phyloP scores from a whole-genome alignment of 2,888 invertebrate genomes.

The Caenorhabditis parvicauda region DNA sequence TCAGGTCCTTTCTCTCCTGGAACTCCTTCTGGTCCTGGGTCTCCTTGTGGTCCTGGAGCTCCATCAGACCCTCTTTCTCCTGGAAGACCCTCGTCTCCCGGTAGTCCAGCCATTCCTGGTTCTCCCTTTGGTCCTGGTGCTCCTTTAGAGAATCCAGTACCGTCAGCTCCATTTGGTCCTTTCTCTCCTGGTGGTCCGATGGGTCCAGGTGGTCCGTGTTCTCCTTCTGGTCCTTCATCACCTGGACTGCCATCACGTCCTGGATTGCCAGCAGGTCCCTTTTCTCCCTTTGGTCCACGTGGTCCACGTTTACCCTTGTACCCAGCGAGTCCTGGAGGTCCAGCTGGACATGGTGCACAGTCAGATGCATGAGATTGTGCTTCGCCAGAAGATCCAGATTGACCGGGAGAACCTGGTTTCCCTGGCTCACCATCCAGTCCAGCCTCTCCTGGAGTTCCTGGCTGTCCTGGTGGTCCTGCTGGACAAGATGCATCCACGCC shows the following conservation, averaged over 20 bases:
- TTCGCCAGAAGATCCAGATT: conserved; percentile 12
- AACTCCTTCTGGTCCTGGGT: conserved; percentile 38
- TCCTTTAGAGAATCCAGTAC: conserved; percentile 49
- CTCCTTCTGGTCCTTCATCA: conserved; percentile 57
- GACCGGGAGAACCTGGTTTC: conserved; percentile 30
- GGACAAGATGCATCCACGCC: conserved; percentile 28
- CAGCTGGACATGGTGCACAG: conserved; percentile 54
- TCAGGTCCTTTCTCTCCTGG: conserved; percentile 45
- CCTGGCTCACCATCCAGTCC: conserved; percentile 38
- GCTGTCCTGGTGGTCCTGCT: conserved; percentile 44
- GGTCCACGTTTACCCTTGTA: conserved; percentile 58
- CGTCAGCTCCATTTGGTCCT: conserved; percentile 51
- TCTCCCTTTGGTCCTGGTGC: conserved; percentile 48
- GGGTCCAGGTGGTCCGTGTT: conserved; percentile 50
- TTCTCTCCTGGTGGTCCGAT: conserved; percentile 47
- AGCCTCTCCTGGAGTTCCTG: conserved; percentile 41
- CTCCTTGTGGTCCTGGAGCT: conserved; percentile 44
- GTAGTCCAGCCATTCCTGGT: conserved; percentile 44
- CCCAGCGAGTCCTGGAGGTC: conserved; percentile 54
- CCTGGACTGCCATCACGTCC: conserved; percentile 51
- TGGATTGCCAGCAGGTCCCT: conserved; percentile 41
- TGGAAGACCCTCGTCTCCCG: conserved; percentile 56
- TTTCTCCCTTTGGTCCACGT: conserved; percentile 53
- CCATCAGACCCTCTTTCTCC: conserved; percentile 59
- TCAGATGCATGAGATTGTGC: conserved; percentile 8